Percentiles rank a stretch among this genome's conserved stretches.
These are phyloP conservation scores for Cyrtorhinus lividipennis DNA, from an alignment of 1,140 invertebrate species.

Conservation along the genomic window DNA sequence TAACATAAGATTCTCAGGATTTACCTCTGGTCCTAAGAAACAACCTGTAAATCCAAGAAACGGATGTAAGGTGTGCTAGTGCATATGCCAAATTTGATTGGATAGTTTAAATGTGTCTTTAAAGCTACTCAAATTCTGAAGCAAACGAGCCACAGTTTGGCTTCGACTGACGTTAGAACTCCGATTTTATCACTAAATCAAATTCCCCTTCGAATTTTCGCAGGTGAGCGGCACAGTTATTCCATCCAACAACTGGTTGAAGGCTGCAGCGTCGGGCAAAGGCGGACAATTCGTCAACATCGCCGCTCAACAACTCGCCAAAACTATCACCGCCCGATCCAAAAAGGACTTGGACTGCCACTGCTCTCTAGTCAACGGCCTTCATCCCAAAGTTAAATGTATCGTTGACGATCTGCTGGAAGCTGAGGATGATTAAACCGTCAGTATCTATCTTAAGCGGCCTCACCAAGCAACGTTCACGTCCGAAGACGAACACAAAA, in stretches of 20 bases:
- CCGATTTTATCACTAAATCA: no score
- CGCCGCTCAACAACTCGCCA: not conserved
- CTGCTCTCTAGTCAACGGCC: not conserved
- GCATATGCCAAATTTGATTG: no score
- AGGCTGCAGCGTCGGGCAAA: not conserved
- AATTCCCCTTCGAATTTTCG: no score
- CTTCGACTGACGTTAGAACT: no score
- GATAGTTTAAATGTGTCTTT: no score
- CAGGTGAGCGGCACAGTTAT: constrained; percentile 10
- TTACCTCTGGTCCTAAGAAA: no score
- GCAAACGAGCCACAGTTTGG: no score
- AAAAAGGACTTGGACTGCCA: not conserved
- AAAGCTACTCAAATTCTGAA: no score
- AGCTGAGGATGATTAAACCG: not conserved
- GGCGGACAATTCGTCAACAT: not conserved
- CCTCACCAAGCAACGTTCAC: not conserved
- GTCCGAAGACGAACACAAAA: not conserved
- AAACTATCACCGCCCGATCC: not conserved
- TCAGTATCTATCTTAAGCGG: not conserved
- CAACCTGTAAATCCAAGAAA: no score
- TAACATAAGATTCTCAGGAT: no score
- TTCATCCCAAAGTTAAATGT: constrained; percentile 1
- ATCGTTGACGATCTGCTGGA: not conserved
- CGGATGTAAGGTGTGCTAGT: no score
- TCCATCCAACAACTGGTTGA: not conserved